Evolutionary conservation across 2,888 invertebrate genomes (phyloP).

Genomic region (Carabus problematicus): DNA sequence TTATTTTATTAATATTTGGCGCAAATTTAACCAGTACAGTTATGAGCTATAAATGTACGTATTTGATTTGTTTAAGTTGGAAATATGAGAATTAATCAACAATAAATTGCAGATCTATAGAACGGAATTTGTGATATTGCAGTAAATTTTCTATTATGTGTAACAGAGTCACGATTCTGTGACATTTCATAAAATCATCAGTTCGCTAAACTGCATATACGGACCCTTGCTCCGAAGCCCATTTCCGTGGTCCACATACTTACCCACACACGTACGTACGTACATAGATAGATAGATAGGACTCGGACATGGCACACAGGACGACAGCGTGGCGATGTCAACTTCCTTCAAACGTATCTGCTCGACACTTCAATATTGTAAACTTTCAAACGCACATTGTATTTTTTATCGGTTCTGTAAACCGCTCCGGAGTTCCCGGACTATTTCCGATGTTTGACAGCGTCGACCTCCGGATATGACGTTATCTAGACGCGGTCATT

Average conservation of each 20-base stretch:
- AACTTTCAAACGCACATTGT: constrained; percentile 50
- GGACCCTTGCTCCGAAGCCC: background rate
- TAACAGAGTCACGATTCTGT: background rate
- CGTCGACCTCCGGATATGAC: constrained; percentile 59
- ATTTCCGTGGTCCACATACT: background rate
- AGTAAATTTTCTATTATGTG: background rate
- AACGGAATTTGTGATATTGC: background rate
- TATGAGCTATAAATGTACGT: too few species aligned
- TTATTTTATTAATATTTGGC: too few species aligned
- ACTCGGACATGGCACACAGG: too few species aligned
- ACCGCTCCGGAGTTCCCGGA: constrained; percentile 54
- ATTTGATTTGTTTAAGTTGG: too few species aligned
- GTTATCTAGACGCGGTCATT: constrained; percentile 56
- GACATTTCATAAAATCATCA: background rate
- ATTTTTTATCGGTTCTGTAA: constrained; percentile 56
- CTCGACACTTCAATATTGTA: constrained; percentile 43
- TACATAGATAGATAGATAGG: background rate
- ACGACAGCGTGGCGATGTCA: constrained; percentile 10
- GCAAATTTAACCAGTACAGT: too few species aligned
- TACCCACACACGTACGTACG: background rate
- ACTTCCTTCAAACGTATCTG: constrained; percentile 40
- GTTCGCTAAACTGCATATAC: background rate
- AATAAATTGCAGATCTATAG: background rate
- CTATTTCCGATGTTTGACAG: constrained; percentile 60
- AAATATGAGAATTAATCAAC: too few species aligned